Evolutionary conservation across 2,888 invertebrate genomes (phyloP).

Genomic region (Plebejus melissa): DNA sequence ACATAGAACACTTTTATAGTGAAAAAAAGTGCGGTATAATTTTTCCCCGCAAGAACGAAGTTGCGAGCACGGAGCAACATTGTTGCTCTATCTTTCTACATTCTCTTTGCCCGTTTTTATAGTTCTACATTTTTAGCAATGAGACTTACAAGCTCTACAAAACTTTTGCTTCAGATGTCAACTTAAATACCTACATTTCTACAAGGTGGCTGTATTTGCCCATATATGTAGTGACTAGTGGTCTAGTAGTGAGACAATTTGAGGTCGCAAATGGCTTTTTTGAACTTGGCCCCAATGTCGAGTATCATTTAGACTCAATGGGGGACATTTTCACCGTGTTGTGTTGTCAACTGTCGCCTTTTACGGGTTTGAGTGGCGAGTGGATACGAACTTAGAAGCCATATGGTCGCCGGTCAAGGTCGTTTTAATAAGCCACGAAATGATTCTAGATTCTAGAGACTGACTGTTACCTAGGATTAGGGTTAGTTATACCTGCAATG

Average conservation of each 20-base stretch:
- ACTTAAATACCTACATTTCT: background rate
- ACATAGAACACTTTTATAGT: too few relatives aligned
- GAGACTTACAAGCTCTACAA: background rate
- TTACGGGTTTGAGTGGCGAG: slow-evolving; percentile 34
- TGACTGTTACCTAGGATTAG: background rate
- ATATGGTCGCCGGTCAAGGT: slow-evolving; percentile 43
- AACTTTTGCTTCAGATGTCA: background rate
- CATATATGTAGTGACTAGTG: background rate
- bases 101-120: too few relatives aligned
- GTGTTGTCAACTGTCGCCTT: slow-evolving; percentile 36
- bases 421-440: slow-evolving; percentile 11
- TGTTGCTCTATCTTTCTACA: too few relatives aligned
- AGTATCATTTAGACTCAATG: slow-evolving; percentile 33
- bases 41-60: too few relatives aligned
- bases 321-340: slow-evolving; percentile 32
- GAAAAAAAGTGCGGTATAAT: too few relatives aligned
- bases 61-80: too few relatives aligned
- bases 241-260: background rate
- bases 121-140: too few relatives aligned
- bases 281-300: slow-evolving; percentile 21
- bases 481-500: too few relatives aligned
- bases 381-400: slow-evolving; percentile 37
- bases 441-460: background rate
- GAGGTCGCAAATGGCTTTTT: background rate
- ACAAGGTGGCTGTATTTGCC: slow-evolving; percentile 9